phyloP scores from a whole-genome alignment of 1,140 invertebrate genomes.

The Lethrus apterus region DNA sequence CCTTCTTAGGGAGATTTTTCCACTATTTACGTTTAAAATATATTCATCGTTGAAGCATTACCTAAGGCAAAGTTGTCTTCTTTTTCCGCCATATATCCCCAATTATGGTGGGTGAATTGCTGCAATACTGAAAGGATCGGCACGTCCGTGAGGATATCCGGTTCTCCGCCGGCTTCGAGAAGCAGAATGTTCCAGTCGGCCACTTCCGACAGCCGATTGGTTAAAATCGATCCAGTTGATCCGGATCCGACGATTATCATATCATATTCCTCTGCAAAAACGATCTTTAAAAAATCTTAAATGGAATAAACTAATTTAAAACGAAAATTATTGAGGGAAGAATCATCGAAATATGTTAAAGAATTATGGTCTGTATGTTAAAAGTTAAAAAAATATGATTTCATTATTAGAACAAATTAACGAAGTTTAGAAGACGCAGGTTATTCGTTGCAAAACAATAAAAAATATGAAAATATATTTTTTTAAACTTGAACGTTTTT shows the following conservation, averaged over 20 bases:
- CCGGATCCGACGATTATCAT: constrained; percentile 8
- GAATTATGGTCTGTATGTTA: too few relatives aligned
- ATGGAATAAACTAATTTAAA: too few relatives aligned
- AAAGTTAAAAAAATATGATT: too few relatives aligned
- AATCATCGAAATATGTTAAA: too few relatives aligned
- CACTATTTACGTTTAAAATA: background rate
- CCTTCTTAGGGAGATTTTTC: background rate
- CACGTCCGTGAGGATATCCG: constrained; percentile 6
- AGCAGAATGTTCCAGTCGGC: constrained; percentile 3
- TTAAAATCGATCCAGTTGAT: background rate
- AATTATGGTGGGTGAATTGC: constrained; percentile 2
- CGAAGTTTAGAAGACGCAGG: too few relatives aligned
- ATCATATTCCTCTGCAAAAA: constrained; percentile 8
- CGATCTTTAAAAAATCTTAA: too few relatives aligned
- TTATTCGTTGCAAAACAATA: too few relatives aligned
- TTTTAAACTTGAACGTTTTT: too few relatives aligned
- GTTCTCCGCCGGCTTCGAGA: constrained; percentile 5
- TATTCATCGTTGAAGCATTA: background rate
- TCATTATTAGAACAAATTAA: too few relatives aligned
- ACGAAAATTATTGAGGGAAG: too few relatives aligned
- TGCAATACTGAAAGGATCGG: background rate
- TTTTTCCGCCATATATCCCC: constrained; percentile 1
- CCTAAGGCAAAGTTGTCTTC: constrained; percentile 2
- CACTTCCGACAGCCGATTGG: background rate
- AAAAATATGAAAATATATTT: too few relatives aligned